Evolutionary conservation across 1,140 invertebrate genomes (phyloP).

Genomic region (Asobara japonica): DNA sequence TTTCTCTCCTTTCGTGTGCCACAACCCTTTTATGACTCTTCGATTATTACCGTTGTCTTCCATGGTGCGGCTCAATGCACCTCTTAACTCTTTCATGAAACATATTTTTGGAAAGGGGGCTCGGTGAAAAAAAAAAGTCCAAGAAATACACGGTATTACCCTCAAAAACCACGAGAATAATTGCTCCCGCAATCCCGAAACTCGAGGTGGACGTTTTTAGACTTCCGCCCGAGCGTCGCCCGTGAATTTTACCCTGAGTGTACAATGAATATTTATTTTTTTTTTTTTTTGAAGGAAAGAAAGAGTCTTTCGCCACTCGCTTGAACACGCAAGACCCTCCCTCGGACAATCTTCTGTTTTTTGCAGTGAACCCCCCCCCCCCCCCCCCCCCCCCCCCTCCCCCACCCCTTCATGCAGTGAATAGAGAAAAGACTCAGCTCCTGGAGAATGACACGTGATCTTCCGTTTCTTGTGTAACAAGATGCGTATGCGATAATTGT

Average conservation of each 20-base stretch:
- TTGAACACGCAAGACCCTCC: conserved; percentile 46
- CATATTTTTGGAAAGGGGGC: neutral
- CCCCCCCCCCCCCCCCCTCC: neutral
- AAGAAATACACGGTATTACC: neutral
- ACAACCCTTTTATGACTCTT: conserved; percentile 39
- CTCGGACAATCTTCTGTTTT: too few relatives aligned
- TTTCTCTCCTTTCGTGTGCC: conserved; percentile 12
- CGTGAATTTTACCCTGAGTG: neutral
- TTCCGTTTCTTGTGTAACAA: conserved; percentile 56
- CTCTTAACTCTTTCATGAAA: conserved; percentile 1
- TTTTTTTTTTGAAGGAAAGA: conserved; percentile 19
- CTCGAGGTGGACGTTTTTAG: conserved; percentile 2
- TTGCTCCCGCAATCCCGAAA: neutral
- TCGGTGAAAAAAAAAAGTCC: neutral
- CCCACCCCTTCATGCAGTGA: neutral
- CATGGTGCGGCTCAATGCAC: conserved; percentile 16
- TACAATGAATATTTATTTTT: conserved; percentile 22
- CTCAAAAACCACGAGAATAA: conserved; percentile 1
- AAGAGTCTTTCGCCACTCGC: conserved; percentile 30
- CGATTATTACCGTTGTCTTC: conserved; percentile 52
- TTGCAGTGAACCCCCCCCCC: too few relatives aligned
- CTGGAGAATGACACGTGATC: conserved; percentile 48
- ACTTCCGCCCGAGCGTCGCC: conserved; percentile 5
- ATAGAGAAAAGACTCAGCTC: neutral
- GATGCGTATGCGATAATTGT: conserved; percentile 62